phyloP scores from a whole-genome alignment of 1,140 invertebrate genomes.

The Leptoteleia sp. region DNA sequence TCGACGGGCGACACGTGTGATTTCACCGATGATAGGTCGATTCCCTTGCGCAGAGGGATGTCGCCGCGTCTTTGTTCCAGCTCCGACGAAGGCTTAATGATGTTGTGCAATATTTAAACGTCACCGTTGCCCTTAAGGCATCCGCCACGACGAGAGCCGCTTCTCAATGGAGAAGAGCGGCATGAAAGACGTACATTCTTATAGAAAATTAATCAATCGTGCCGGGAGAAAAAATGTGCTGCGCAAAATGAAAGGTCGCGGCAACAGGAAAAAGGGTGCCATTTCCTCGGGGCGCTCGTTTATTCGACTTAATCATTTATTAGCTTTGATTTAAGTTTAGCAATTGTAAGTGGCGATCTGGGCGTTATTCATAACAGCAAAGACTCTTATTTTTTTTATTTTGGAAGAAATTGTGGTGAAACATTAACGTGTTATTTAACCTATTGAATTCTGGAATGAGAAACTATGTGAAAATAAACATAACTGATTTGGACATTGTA shows the following conservation, averaged over 20 bases:
- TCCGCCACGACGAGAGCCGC: constrained; percentile 45
- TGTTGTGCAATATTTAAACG: constrained; percentile 71
- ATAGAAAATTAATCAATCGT: constrained; percentile 62
- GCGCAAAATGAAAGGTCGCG: constrained; percentile 23
- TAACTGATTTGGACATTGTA: no score
- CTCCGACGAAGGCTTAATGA: constrained; percentile 67
- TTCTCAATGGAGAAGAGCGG: constrained; percentile 41
- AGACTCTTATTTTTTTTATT: no score
- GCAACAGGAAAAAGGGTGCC: not conserved
- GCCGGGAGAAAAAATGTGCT: constrained; percentile 26
- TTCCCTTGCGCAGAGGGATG: constrained; percentile 61
- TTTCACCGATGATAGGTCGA: constrained; percentile 68
- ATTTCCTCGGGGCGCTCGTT: not conserved
- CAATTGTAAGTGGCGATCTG: no score
- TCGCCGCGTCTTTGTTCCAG: constrained; percentile 63
- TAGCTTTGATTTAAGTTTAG: constrained; percentile 21
- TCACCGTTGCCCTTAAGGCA: constrained; percentile 63
- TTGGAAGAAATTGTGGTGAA: no score
- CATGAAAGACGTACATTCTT: constrained; percentile 59
- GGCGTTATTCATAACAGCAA: no score
- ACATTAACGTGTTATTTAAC: no score
- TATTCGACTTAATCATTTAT: constrained; percentile 17
- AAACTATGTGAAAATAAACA: no score
- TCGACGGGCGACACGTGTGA: constrained; percentile 71
- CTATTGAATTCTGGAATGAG: no score